A percentile compares a stretch with the other conserved stretches of the same genome.
Conservation (phyloP, 2,888 invertebrate species). For the Ectemnius continuus region DNA sequence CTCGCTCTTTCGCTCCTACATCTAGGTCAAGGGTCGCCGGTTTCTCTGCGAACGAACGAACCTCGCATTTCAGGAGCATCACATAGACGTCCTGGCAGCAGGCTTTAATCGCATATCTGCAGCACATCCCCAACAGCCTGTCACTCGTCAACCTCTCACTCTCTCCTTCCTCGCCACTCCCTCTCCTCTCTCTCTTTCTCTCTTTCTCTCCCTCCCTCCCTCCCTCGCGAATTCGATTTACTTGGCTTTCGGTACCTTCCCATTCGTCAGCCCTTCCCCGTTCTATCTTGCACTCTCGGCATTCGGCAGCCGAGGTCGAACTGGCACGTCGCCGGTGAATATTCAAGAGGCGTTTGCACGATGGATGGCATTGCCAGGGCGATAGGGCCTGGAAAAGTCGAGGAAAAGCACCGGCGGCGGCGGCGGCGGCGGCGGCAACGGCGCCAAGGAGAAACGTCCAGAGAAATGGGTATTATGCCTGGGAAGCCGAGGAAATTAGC, state of each 20-base stretch:
- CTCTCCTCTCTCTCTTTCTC: too few relatives aligned
- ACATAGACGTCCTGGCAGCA: slow-evolving; percentile 50
- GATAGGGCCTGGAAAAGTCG: slow-evolving; percentile 50
- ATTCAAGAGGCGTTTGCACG: slow-evolving; percentile 69
- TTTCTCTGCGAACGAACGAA: slow-evolving; percentile 38
- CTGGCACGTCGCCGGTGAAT: slow-evolving; percentile 60
- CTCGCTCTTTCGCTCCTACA: slow-evolving; percentile 20
- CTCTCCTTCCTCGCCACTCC: too few relatives aligned
- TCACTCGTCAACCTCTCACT: slow-evolving; percentile 62
- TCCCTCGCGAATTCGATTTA: slow-evolving; percentile 66
- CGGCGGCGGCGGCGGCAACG: slow-evolving; percentile 15
- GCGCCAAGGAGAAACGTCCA: background rate
- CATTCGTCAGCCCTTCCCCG: slow-evolving; percentile 22
- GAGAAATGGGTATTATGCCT: slow-evolving; percentile 50
- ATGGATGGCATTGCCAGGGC: slow-evolving; percentile 63
- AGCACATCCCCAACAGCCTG: slow-evolving; percentile 46
- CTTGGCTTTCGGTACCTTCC: slow-evolving; percentile 30
- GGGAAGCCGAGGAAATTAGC: slow-evolving; percentile 70
- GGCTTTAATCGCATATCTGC: slow-evolving; percentile 60
- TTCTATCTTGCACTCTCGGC: slow-evolving; percentile 5
- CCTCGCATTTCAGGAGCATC: slow-evolving; percentile 54
- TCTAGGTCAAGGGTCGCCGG: slow-evolving; percentile 50
- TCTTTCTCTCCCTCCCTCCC: too few relatives aligned
- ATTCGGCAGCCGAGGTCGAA: slow-evolving; percentile 21
- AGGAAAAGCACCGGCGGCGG: slow-evolving; percentile 18